Evolutionary conservation across 2,888 invertebrate genomes (phyloP).

Genomic region (Lordiphosa andalusiaca): DNA sequence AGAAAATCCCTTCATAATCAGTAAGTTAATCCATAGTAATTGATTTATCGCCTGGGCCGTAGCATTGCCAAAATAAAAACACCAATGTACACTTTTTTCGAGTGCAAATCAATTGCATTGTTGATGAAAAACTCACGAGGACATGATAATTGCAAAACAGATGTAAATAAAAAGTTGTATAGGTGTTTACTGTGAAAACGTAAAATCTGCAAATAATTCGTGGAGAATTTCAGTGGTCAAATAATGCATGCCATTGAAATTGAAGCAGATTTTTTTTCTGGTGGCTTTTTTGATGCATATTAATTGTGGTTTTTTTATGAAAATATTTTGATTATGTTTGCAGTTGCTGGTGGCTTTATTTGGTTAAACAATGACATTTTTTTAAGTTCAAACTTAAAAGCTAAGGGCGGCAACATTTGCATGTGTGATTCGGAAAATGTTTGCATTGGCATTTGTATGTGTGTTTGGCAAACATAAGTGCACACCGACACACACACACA

Average conservation of each 20-base stretch:
- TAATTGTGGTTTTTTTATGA: constrained; percentile 37
- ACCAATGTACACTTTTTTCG: not conserved
- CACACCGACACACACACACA: constrained; percentile 2
- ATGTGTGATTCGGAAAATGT: constrained; percentile 31
- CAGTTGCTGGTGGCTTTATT: constrained; percentile 26
- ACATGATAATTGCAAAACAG: constrained; percentile 15
- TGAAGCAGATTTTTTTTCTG: constrained; percentile 20
- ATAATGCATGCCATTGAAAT: constrained; percentile 14
- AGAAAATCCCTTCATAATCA: constrained; percentile 48
- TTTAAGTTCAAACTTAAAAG: constrained; percentile 12
- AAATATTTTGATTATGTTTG: constrained; percentile 43
- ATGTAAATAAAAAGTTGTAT: constrained; percentile 25
- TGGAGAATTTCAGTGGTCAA: constrained; percentile 13
- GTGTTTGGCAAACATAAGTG: constrained; percentile 35
- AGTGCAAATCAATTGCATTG: constrained; percentile 33
- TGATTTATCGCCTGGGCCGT: constrained; percentile 63
- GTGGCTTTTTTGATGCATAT: constrained; percentile 28
- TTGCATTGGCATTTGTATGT: constrained; percentile 15
- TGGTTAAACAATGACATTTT: constrained; percentile 24
- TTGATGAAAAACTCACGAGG: constrained; percentile 36
- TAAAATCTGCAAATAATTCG: constrained; percentile 33
- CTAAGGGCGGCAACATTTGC: constrained; percentile 33
- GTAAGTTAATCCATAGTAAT: constrained; percentile 57
- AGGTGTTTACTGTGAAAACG: constrained; percentile 33
- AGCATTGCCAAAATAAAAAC: constrained; percentile 28